Evolutionary conservation across 2,888 invertebrate genomes (phyloP), one percentile per base, ranked within the genome.

Genomic region (Cylloceria caligata): DNA sequence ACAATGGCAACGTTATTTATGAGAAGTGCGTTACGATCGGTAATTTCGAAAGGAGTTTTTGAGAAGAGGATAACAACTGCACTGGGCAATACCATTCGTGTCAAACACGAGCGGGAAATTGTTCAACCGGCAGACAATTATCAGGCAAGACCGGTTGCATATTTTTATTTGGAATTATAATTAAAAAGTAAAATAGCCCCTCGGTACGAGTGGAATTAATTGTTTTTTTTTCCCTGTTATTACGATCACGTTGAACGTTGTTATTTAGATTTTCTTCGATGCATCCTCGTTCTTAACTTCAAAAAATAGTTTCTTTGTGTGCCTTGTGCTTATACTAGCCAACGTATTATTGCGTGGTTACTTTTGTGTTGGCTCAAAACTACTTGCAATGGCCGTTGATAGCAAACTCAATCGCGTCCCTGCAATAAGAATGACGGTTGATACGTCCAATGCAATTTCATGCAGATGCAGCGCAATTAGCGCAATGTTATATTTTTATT

Each of bases 1-100:
- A 82, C 83, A 60, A 90, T 90, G 89, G 86, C 88, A 42, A 87
- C 85, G 13, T 81, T 84, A n/a, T 82, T 90, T 57, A 72, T 90
- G 24, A 87, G 83, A 72, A 84, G 78, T 47, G 87, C 88, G 27
- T 39, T 90, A 13, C 85, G 88, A 27, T 84, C 84, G 11, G 75
- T 77, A 11, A 73, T 85, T 5, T 82, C 87, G 6, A 89, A 84
- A 34, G 83, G 87, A 57, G 47, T 86, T 83, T 79, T 88, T 7
- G 87, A 88, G 52, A 86, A 84, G 69, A 83, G 80, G 77, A 62
- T 83, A 34, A 47, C 78, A 34, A 69, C 85, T 21, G 45, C 75
- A 19, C 45, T 87, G 36, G 80, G 73, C 11, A 77, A 71, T 72
- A 62, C 65, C 24, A 36, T 45, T 74, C 27, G 49, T 65, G 16